Evolutionary conservation across 2,888 invertebrate species (phyloP).

Genomic region (Spialia ferax): DNA sequence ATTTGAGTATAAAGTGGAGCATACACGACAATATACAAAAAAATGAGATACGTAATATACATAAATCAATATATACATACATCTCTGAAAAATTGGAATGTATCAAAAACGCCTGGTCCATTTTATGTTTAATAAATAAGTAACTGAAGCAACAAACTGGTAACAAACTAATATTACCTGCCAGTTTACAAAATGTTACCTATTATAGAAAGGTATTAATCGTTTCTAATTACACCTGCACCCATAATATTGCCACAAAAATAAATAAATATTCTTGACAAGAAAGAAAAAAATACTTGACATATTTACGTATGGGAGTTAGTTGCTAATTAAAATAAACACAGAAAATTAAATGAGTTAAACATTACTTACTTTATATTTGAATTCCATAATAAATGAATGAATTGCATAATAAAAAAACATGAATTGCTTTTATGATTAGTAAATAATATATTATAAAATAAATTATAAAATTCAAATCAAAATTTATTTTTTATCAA

Average conservation of each 20-base stretch:
- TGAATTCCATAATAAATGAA: too few relatives aligned
- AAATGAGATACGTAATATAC: constrained; percentile 7
- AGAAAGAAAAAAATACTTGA: background rate
- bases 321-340: background rate
- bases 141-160: background rate
- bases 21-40: constrained; percentile 49
- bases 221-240: background rate
- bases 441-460: too few relatives aligned
- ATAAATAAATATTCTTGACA: constrained; percentile 5
- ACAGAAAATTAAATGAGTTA: too few relatives aligned
- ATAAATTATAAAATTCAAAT: too few relatives aligned
- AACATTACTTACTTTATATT: too few relatives aligned
- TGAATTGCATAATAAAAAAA: too few relatives aligned
- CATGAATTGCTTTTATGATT: too few relatives aligned
- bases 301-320: too few relatives aligned
- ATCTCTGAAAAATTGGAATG: constrained; percentile 51
- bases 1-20: constrained; percentile 70
- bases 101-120: constrained; percentile 24
- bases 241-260: constrained; percentile 22
- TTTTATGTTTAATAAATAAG: background rate
- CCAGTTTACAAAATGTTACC: too few relatives aligned
- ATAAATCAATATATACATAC: constrained; percentile 53
- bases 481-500: too few relatives aligned
- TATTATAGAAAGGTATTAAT: too few relatives aligned
- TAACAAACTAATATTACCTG: too few relatives aligned